Evolutionary conservation across 2,113 vertebrate genomes (phyloP).

Genomic region (Gadus chalcogrammus): DNA sequence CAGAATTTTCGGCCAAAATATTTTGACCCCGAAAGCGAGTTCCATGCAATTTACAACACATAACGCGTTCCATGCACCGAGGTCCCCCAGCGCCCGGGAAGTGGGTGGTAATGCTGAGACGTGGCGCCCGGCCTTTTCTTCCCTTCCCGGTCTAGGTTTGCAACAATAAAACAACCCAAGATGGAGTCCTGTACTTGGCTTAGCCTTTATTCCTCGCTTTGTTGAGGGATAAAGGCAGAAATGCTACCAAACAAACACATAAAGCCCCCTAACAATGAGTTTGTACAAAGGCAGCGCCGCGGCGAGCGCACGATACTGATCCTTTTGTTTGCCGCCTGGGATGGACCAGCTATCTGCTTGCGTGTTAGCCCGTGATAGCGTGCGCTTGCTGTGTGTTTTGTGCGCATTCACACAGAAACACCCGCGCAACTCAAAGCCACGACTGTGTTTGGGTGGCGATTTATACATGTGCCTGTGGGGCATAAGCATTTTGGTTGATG

Average conservation of each 20-base stretch:
- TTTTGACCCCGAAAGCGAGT: conserved; percentile 40
- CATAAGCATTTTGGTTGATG: background rate
- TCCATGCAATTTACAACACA: conserved; percentile 33
- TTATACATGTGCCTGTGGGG: background rate
- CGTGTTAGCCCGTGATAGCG: too few species aligned
- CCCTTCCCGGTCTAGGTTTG: conserved; percentile 40
- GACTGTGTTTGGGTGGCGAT: too few species aligned
- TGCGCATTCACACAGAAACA: conserved; percentile 10
- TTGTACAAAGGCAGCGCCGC: conserved; percentile 47
- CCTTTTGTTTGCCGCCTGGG: conserved; percentile 57
- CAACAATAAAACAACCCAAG: conserved; percentile 28
- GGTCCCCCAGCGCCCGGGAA: conserved; percentile 35
- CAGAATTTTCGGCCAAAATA: conserved; percentile 41
- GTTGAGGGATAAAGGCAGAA: conserved; percentile 58
- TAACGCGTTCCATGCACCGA: conserved; percentile 42
- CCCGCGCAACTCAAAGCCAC: background rate
- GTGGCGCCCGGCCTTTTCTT: conserved; percentile 31
- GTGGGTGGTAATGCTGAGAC: conserved; percentile 50
- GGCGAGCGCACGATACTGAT: conserved; percentile 47
- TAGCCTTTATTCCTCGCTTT: conserved; percentile 53
- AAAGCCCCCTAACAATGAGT: conserved; percentile 47
- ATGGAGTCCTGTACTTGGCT: conserved; percentile 45
- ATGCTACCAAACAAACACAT: conserved; percentile 52
- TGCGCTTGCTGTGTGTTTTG: conserved; percentile 4
- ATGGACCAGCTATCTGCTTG: conserved; percentile 44